Evolutionary conservation across 2,888 invertebrate species (phyloP).

Genomic region (Sesia apiformis): DNA sequence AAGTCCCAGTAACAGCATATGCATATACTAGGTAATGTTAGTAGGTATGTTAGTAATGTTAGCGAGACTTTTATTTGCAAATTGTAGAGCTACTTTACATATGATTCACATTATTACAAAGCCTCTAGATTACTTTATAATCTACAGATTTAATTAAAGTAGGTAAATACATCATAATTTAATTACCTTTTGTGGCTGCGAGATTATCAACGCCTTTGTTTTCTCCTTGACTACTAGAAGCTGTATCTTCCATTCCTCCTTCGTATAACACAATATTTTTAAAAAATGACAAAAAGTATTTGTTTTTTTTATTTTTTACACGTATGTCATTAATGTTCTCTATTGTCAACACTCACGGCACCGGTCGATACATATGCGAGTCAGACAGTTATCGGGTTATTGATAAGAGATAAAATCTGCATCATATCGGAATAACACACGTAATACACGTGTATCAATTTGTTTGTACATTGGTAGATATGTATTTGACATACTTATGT

Average conservation of each 20-base stretch:
- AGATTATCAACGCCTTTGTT: conserved; percentile 38
- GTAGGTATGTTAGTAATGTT: too few species aligned
- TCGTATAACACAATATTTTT: not conserved
- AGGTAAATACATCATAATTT: not conserved
- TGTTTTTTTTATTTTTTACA: not conserved
- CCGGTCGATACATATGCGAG: not conserved
- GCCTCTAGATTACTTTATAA: too few species aligned
- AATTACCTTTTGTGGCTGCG: conserved; percentile 39
- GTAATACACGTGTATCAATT: not conserved
- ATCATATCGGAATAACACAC: not conserved
- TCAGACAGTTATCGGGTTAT: conserved; percentile 14
- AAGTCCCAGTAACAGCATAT: too few species aligned
- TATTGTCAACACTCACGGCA: not conserved
- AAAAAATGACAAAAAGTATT: not conserved
- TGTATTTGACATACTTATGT: too few species aligned
- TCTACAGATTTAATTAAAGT: too few species aligned
- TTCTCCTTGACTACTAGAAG: not conserved
- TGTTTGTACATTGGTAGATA: too few species aligned
- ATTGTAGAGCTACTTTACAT: too few species aligned
- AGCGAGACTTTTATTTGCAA: too few species aligned
- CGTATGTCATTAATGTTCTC: not conserved
- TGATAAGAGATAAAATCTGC: conserved; percentile 7
- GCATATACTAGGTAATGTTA: too few species aligned
- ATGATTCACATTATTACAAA: too few species aligned
- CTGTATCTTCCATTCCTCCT: not conserved